Evolutionary conservation across 2,797 vertebrate species (phyloP), one percentile per base, ranked within the genome.

Genomic region (Zenarchopterus dispar): DNA sequence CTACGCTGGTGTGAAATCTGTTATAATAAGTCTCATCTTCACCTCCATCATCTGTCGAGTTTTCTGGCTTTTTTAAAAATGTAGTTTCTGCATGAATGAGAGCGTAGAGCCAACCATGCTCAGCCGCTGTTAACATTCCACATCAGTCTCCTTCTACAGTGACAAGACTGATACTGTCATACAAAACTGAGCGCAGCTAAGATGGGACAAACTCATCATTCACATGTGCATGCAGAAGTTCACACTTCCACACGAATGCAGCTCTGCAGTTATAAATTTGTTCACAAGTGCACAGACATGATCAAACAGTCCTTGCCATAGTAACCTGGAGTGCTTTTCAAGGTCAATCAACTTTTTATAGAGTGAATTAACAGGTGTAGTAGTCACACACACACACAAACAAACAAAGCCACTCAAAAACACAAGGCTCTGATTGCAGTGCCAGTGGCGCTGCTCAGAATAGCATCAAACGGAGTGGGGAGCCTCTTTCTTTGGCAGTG

Each of bases 81-180:
- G 82, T 77, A 0, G 13, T 77, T 87, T 89, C 70, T 84, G 88
- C 80, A 84, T 79, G 80, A 69, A 77, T 75, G 79, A 73, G 70
- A 75, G 60, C 81, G 67, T 86, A 85, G 84, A 91, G 88, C 84
- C 75, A 75, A 77, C 88, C 88, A 79, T 77, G 84, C 78, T 86
- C 74, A 72, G 78, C 72, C 84, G 73, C 60, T 73, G 84, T 82
- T 87, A 90, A 87, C 84, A 91, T 91, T 92, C 86, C 91, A 85
- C 77, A 73, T 84, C 70, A 78, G 77, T 75, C 83, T 78, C 82
- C 67, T 64, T 82, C 78, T 56, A 56, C 63, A 58, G 76, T 80
- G 60, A 80, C 84, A 84, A 18, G 61, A 49, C 64, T 71, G 86
- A 90, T 88, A 68, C 47, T 24, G 84, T 89, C 87, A 62, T n/a